Evolutionary conservation across 2,888 invertebrate species (phyloP).

Genomic region (Alitta virens): DNA sequence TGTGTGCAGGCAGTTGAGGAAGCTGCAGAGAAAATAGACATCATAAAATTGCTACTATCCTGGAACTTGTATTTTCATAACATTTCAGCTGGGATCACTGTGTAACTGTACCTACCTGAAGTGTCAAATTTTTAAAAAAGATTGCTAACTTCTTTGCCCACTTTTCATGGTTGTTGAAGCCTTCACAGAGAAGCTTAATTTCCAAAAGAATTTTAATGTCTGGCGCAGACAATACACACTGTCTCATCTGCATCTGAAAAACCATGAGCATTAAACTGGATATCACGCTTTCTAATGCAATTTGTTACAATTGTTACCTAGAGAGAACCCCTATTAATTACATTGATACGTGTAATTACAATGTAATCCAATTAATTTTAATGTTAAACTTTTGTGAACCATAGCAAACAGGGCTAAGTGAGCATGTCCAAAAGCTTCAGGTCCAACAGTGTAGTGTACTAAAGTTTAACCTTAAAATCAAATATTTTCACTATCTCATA

Average conservation of each 20-base stretch:
- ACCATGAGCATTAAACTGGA: too few relatives aligned
- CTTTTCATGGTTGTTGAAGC: conserved; percentile 36
- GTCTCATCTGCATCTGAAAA: conserved; percentile 40
- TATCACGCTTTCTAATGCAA: too few relatives aligned
- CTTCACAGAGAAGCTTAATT: conserved; percentile 39
- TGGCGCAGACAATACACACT: conserved; percentile 49
- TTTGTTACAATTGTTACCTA: too few relatives aligned
- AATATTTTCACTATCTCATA: conserved; percentile 26
- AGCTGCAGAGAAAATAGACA: conserved; percentile 16
- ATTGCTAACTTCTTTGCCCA: conserved; percentile 43
- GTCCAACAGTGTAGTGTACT: too few relatives aligned
- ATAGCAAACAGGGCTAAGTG: too few relatives aligned
- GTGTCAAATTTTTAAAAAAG: conserved; percentile 39
- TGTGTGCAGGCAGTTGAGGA: conserved; percentile 19
- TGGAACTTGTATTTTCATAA: background rate
- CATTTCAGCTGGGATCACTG: background rate
- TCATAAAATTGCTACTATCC: too few relatives aligned
- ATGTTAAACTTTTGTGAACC: too few relatives aligned
- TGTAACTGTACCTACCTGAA: conserved; percentile 38
- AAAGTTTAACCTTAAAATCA: too few relatives aligned
- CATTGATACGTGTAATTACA: too few relatives aligned
- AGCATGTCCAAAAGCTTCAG: too few relatives aligned
- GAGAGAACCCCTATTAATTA: too few relatives aligned
- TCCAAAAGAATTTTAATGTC: conserved; percentile 43
- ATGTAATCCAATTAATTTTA: too few relatives aligned